Evolutionary conservation across 2,797 vertebrate species (phyloP).

Genomic region (Sarcophilus harrisii): DNA sequence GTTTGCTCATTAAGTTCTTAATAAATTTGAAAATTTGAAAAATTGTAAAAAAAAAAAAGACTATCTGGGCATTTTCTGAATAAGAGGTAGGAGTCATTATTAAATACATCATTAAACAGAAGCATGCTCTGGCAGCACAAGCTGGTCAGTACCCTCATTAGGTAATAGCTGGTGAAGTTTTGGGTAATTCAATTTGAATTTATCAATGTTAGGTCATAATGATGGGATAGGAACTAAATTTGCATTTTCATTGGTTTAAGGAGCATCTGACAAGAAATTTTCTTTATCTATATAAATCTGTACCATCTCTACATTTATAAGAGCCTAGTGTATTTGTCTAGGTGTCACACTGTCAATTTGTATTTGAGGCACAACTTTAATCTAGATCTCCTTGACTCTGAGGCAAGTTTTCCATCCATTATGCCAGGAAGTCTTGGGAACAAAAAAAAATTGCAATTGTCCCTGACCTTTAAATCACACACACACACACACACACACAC

Average conservation of each 20-base stretch:
- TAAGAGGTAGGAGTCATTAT: background rate
- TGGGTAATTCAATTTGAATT: background rate
- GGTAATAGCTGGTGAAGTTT: background rate
- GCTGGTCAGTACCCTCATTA: background rate
- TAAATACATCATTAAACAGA: background rate
- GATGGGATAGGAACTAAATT: background rate
- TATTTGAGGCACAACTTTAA: background rate
- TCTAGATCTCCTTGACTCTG: background rate
- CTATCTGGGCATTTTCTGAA: background rate
- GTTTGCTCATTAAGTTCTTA: background rate
- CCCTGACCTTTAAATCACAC: background rate
- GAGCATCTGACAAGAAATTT: background rate
- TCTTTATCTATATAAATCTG: background rate
- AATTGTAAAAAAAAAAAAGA: too few species aligned
- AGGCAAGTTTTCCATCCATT: background rate
- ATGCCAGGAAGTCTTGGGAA: background rate
- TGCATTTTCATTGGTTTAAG: background rate
- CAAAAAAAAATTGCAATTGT: background rate
- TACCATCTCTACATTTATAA: background rate
- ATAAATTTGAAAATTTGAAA: background rate
- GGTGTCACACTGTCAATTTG: background rate
- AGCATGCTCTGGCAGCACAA: background rate
- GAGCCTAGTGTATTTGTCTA: background rate
- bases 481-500: background rate
- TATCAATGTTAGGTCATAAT: background rate